Base-by-base conservation (phyloP, 2,888 invertebrate genomes). In the Hypena proboscidalis region DNA sequence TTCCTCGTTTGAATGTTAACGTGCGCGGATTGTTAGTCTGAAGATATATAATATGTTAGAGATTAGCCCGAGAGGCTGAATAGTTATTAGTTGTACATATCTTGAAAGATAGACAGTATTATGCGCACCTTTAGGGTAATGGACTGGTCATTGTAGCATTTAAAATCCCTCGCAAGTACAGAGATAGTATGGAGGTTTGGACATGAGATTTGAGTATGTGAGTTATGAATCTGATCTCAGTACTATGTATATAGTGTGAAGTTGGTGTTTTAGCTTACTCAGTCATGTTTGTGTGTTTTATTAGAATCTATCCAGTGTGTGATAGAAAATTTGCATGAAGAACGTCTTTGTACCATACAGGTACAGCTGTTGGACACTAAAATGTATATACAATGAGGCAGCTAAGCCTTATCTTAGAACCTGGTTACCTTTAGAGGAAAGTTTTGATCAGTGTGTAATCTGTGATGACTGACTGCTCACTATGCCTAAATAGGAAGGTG, bases 171-270 rank as follows among this genome's bases (percentile, higher is more conserved):
- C 21, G 23, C 27, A 25, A 43, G 52, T 52, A 44, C 45, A 58
- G n/a, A n/a, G n/a, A 52, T 11, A 25, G 4, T 25, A 9, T 36
- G 29, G 19, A 19, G 6, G 42, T 25, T 41, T 29, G 37, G 39
- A 22, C 44, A 31, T 26, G 47, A 42, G 31, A 39, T 33, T 46
- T 33, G 30, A 46, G 51, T 14, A 43, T 22, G 19, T 35, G 48
- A 26, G 43, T 54, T 51, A 44, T 60, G 55, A 50, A 39, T 47
- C 52, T 51, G 66, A 65, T 65, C 62, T 61, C 62, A 65, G 36
- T 52, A 38, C 36, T 52, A 25, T 64, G 61, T 54, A 53, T 33
- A 64, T 59, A 61, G 53, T 56, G 44, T 44, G 64, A 29, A 27
- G 38, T 15, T 25, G 15, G 17, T 10, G 36, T 21, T 20, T 37